These are phyloP conservation scores for Semicossyphus pulcher DNA, from an alignment of 2,113 vertebrate species.

Conservation along the genomic window DNA sequence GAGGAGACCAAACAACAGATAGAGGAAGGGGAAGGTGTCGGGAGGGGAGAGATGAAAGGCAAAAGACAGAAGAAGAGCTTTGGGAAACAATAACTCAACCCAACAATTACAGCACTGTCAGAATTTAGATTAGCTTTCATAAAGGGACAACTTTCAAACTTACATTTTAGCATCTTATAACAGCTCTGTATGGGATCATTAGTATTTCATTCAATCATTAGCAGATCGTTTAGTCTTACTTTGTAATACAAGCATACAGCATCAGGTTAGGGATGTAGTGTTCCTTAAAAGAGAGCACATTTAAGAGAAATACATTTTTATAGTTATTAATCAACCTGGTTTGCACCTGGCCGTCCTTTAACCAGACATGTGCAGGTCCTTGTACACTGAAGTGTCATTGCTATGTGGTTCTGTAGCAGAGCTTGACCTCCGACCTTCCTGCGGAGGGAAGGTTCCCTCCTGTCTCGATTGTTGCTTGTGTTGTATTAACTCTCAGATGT, in stretches of 20 bases:
- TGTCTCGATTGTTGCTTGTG: no score
- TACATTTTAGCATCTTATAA: conserved; percentile 8
- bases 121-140: conserved; percentile 56
- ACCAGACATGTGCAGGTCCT: conserved; percentile 2
- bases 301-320: neutral
- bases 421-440: neutral
- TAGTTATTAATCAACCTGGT: neutral
- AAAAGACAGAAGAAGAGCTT: conserved; percentile 67
- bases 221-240: neutral
- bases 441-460: no score
- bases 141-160: conserved; percentile 29
- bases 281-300: neutral
- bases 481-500: no score
- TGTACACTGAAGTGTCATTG: neutral
- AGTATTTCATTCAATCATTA: neutral
- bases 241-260: neutral
- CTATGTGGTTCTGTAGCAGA: neutral
- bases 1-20: conserved; percentile 81
- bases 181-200: neutral
- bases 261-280: no score
- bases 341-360: neutral
- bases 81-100: conserved; percentile 75
- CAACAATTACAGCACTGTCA: conserved; percentile 69
- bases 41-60: conserved; percentile 74
- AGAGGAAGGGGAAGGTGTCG: conserved; percentile 71